These are phyloP conservation scores for Pseudomugil gertrudae DNA, from an alignment of 2,797 vertebrate genomes.

Conservation along the genomic window DNA sequence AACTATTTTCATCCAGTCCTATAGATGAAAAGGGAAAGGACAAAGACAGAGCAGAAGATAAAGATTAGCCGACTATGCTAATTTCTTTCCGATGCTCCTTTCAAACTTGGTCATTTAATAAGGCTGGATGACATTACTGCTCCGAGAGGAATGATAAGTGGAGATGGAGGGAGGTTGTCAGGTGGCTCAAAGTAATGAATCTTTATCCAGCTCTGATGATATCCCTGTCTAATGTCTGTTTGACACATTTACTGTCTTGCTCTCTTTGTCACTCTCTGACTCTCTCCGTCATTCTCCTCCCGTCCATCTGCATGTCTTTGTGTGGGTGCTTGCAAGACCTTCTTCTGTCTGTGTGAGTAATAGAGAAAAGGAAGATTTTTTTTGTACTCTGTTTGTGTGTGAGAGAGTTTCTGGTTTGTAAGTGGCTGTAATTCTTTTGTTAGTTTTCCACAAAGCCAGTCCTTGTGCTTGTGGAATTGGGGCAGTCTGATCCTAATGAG, in stretches of 20 bases:
- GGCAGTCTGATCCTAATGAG: conserved; percentile 78
- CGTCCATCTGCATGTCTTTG: conserved; percentile 19
- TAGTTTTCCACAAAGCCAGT: conserved; percentile 72
- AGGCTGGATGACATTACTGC: conserved; percentile 47
- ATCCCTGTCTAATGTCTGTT: conserved; percentile 55
- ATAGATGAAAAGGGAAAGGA: conserved; percentile 37
- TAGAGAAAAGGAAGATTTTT: conserved; percentile 26
- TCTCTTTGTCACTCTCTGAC: conserved; percentile 12
- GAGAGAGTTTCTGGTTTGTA: conserved; percentile 51
- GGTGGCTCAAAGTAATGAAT: conserved; percentile 57
- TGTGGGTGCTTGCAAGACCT: conserved; percentile 49
- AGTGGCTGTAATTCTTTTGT: conserved; percentile 77
- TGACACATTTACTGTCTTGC: conserved; percentile 45
- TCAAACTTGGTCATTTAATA: conserved; percentile 58
- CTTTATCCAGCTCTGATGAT: conserved; percentile 57
- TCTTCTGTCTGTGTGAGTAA: conserved; percentile 32
- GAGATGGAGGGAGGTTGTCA: conserved; percentile 42
- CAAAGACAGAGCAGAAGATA: conserved; percentile 35
- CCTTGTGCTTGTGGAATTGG: conserved; percentile 78
- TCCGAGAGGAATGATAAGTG: conserved; percentile 17
- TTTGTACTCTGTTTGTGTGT: conserved; percentile 13
- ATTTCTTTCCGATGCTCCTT: conserved; percentile 55
- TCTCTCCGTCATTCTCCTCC: conserved; percentile 30
- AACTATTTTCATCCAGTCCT: conserved; percentile 1
- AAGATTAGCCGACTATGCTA: conserved; percentile 43